A percentile compares a stretch with the other conserved stretches of the same genome.
Evolutionary conservation across 2,888 invertebrate species (phyloP).

Genomic region (Xestia xanthographa): DNA sequence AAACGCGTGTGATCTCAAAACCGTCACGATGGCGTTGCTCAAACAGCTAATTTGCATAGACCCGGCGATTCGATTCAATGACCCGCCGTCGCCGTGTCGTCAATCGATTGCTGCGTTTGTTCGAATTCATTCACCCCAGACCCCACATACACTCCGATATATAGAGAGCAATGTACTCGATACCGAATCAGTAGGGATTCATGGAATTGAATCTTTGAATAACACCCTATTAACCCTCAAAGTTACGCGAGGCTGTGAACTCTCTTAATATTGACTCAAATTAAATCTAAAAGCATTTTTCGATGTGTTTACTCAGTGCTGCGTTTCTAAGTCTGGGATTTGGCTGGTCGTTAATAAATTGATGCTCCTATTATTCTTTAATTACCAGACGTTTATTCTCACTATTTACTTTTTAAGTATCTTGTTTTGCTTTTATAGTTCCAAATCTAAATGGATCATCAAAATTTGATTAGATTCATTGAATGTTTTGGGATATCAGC

Average conservation of each 20-base stretch:
- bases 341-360: slow-evolving; percentile 9
- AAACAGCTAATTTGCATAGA: slow-evolving; percentile 60
- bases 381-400: slow-evolving; percentile 14
- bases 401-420: not conserved
- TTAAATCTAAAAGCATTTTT: slow-evolving; percentile 36
- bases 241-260: slow-evolving; percentile 47
- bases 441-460: slow-evolving; percentile 21
- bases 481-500: slow-evolving; percentile 6
- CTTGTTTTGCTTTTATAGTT: slow-evolving; percentile 28
- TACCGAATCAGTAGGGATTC: slow-evolving; percentile 54
- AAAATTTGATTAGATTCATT: slow-evolving; percentile 15
- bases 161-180: slow-evolving; percentile 60
- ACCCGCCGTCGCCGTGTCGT: slow-evolving; percentile 58
- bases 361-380: slow-evolving; percentile 25
- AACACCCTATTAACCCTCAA: slow-evolving; percentile 56
- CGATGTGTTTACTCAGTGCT: slow-evolving; percentile 30
- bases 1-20: slow-evolving; percentile 59
- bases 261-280: slow-evolving; percentile 40
- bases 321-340: slow-evolving; percentile 25
- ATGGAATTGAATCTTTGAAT: slow-evolving; percentile 36
- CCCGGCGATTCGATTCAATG: slow-evolving; percentile 64
- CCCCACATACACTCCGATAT: slow-evolving; percentile 38
- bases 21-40: slow-evolving; percentile 45
- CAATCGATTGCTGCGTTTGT: slow-evolving; percentile 72
- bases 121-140: slow-evolving; percentile 70